Evolutionary conservation across 2,888 invertebrate genomes (phyloP), one percentile per base, ranked within the genome.

Genomic region (Acronicta psi): DNA sequence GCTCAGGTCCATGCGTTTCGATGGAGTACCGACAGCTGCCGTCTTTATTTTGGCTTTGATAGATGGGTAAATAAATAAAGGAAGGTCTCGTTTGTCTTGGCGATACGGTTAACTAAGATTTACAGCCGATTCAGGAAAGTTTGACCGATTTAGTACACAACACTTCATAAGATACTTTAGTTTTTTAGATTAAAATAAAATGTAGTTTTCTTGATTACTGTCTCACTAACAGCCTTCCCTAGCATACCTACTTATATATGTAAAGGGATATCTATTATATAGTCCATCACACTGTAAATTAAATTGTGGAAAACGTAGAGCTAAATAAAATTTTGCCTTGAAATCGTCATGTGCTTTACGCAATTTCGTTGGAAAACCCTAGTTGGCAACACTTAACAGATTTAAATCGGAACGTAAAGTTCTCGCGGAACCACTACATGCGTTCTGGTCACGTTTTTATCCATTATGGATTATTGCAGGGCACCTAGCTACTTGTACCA

Each of bases 41-140:
- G 75, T 68, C 73, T 77, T 75, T 69, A 77, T 77, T 77, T 77
- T 73, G 71, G 62, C 67, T 60, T 63, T 73, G 70, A 70, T 69
- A 60, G 63, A 75, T 70, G 66, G 53, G 44, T 44, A 61, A 42
- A 61, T 70, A 70, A 69, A 70, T 69, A 70, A 69, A 69, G 43
- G 47, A 57, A 56, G 55, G 53, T 46, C 55, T 68, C 65, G 68
- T 68, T 68, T 68, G 70, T 69, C 70, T 64, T 64, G 37, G 14
- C 41, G 20, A 41, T 59, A 59, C 69, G 18, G 64, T 54, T 44
- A 59, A 69, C 67, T 67, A 63, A 69, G 67, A 67, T 69, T 54
- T 62, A 67, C 53, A 63, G 58, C 46, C 53, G 50, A 59, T 69
- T 41, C 40, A 45, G 40, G 43, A 38, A 44, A 38, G 42, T 51